phyloP scores from a whole-genome alignment of 2,797 vertebrate species.

The Muscicapa striata region DNA sequence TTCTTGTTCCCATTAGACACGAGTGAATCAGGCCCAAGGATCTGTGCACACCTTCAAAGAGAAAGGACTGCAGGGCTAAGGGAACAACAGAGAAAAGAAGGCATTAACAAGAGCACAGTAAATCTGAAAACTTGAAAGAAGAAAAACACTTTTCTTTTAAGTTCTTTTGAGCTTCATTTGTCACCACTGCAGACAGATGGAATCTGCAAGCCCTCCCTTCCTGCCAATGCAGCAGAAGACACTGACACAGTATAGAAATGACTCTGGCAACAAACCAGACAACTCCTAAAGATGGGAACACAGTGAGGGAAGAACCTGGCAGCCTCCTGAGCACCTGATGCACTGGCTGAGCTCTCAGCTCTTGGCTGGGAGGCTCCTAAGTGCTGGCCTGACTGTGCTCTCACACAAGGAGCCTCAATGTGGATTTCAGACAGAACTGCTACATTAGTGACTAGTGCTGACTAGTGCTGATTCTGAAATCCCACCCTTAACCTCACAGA shows the following conservation, averaged over 20 bases:
- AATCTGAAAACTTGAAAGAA: not conserved
- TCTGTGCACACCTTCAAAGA: not conserved
- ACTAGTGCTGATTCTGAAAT: not conserved
- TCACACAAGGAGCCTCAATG: not conserved
- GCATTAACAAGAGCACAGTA: not conserved
- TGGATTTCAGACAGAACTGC: not conserved
- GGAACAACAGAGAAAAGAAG: not conserved
- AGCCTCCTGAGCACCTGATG: not conserved
- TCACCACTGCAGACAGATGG: not conserved
- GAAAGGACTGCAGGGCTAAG: not conserved
- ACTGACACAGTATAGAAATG: not conserved
- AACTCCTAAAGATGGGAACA: not conserved
- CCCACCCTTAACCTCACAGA: not conserved
- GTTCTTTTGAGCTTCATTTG: not conserved
- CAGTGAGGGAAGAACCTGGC: not conserved
- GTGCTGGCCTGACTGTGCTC: not conserved
- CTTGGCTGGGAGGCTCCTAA: not conserved
- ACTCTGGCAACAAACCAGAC: not conserved
- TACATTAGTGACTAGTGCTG: too few relatives aligned
- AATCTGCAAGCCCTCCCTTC: not conserved
- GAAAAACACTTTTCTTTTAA: not conserved
- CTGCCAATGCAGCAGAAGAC: not conserved
- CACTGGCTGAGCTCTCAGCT: not conserved
- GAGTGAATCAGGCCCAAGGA: not conserved
- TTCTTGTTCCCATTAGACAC: not conserved